phyloP scores from a whole-genome alignment of 2,797 vertebrate species.

The Chelidonichthys spinosus region DNA sequence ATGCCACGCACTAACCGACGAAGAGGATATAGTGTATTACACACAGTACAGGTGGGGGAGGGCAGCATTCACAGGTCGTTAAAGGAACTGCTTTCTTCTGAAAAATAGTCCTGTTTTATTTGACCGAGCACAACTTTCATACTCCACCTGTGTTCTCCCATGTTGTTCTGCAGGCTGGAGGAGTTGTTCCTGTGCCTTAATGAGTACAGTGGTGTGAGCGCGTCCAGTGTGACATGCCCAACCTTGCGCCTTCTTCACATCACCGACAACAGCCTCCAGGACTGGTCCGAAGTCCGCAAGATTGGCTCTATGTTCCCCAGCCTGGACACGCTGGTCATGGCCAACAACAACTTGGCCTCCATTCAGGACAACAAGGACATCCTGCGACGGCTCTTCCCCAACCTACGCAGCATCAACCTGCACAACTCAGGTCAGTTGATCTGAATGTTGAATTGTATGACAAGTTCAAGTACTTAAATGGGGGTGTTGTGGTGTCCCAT shows the following conservation, averaged over 20 bases:
- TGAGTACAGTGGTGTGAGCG: slow-evolving; percentile 92
- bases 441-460: not conserved
- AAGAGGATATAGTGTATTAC: too few relatives aligned
- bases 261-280: slow-evolving; percentile 96
- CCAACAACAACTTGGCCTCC: slow-evolving; percentile 93
- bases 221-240: slow-evolving; percentile 89
- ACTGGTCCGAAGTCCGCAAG: slow-evolving; percentile 96
- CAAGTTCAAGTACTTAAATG: too few relatives aligned
- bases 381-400: slow-evolving; percentile 91
- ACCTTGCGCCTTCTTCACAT: slow-evolving; percentile 96
- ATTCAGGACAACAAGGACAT: slow-evolving; percentile 91
- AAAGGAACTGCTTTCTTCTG: too few relatives aligned
- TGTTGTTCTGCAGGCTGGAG: slow-evolving; percentile 87
- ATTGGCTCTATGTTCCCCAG: slow-evolving; percentile 95
- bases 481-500: too few relatives aligned
- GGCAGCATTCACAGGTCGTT: too few relatives aligned
- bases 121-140: too few relatives aligned
- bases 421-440: slow-evolving; percentile 75
- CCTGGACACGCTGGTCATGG: slow-evolving; percentile 94
- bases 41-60: too few relatives aligned
- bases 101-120: too few relatives aligned
- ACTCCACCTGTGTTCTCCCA: too few relatives aligned
- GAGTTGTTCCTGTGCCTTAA: slow-evolving; percentile 99
- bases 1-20: too few relatives aligned
- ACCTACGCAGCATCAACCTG: slow-evolving; percentile 94